Percentiles rank a stretch among this genome's conserved stretches.
Evolutionary conservation across 1,140 invertebrate genomes (phyloP).

Genomic region (Tetramorium alpestre): DNA sequence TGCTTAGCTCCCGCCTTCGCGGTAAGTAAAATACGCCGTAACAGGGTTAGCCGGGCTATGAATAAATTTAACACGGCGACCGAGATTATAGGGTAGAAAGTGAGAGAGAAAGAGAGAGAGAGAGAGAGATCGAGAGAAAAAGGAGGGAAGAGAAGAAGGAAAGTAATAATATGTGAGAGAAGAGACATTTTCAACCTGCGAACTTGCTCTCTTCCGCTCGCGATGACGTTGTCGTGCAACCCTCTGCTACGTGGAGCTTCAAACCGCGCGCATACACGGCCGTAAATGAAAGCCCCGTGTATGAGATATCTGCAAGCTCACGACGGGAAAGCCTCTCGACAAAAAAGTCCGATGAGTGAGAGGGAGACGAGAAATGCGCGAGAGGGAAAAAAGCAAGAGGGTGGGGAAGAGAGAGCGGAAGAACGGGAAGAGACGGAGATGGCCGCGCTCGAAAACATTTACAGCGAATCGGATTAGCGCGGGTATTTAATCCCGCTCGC

Average conservation of each 20-base stretch:
- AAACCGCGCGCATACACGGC: slow-evolving; percentile 33
- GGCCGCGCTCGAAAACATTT: slow-evolving; percentile 70
- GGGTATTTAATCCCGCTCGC: slow-evolving; percentile 73
- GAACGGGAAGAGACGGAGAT: slow-evolving; percentile 21
- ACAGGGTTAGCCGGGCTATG: slow-evolving; percentile 83
- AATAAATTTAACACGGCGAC: slow-evolving; percentile 83
- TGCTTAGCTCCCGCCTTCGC: slow-evolving; percentile 57
- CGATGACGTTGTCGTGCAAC: slow-evolving; percentile 63
- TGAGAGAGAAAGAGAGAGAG: neutral
- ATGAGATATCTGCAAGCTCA: slow-evolving; percentile 52
- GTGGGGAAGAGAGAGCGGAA: neutral
- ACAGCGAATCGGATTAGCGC: slow-evolving; percentile 75
- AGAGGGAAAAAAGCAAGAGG: neutral
- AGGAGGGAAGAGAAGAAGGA: slow-evolving; percentile 50
- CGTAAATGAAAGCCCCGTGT: slow-evolving; percentile 34
- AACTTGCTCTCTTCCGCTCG: slow-evolving; percentile 48
- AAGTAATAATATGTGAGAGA: slow-evolving; percentile 79
- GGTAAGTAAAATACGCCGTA: slow-evolving; percentile 81
- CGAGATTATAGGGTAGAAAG: slow-evolving; percentile 63
- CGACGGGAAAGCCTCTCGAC: slow-evolving; percentile 45
- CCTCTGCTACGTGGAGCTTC: slow-evolving; percentile 27
- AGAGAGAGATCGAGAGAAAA: neutral
- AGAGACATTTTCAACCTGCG: slow-evolving; percentile 61
- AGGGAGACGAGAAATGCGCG: neutral
- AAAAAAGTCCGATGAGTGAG: slow-evolving; percentile 28